Evolutionary conservation across 1,140 invertebrate species (phyloP).

Genomic region (Stegodyphus dumicola): DNA sequence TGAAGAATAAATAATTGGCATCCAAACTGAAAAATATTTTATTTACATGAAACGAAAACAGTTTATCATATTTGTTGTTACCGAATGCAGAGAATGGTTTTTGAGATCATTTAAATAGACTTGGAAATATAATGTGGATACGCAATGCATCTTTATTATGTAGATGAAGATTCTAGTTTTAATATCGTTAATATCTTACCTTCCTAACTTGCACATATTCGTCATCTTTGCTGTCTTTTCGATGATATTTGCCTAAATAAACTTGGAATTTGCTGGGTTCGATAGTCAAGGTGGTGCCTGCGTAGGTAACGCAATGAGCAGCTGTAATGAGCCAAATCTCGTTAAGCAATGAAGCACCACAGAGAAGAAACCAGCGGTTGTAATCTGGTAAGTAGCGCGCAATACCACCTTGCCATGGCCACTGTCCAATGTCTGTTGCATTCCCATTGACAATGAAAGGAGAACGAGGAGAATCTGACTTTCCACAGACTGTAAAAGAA

Average conservation of each 20-base stretch:
- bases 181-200: conserved; percentile 16
- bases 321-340: conserved; percentile 64
- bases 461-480: conserved; percentile 51
- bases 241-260: conserved; percentile 62
- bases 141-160: too few relatives aligned
- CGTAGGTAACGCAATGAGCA: conserved; percentile 63
- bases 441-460: conserved; percentile 62
- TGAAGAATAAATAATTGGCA: too few relatives aligned
- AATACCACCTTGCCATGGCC: conserved; percentile 62
- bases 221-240: conserved; percentile 58
- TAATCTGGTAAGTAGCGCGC: conserved; percentile 34
- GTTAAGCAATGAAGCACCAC: conserved; percentile 63
- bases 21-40: too few relatives aligned
- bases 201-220: conserved; percentile 59
- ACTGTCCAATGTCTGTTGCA: conserved; percentile 60
- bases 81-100: too few relatives aligned
- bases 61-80: too few relatives aligned
- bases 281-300: conserved; percentile 26
- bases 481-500: conserved; percentile 54
- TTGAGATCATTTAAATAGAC: too few relatives aligned
- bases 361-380: conserved; percentile 56
- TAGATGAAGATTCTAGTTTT: too few relatives aligned
- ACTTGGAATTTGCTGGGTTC: conserved; percentile 57
- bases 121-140: too few relatives aligned
- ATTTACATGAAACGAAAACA: too few relatives aligned